Evolutionary conservation across 2,113 vertebrate genomes (phyloP), one percentile per base, ranked within the genome.

Genomic region (Neogobius melanostomus): DNA sequence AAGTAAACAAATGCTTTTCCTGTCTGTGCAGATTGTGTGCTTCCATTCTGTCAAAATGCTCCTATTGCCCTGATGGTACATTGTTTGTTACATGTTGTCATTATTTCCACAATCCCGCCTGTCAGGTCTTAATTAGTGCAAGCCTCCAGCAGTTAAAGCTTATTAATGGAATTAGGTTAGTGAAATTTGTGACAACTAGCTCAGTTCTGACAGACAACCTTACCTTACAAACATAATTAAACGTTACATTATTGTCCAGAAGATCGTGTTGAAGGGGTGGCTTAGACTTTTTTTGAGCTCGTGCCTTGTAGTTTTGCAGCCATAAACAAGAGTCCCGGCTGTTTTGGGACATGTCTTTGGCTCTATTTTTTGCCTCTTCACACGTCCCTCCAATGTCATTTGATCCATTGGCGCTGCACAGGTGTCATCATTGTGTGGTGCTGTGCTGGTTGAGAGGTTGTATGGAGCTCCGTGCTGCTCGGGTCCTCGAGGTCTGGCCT

Each of bases 361-460:
- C 8, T 66, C 46, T 47, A 64, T 65, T 76, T 21, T 11, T 8
- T 36, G 43, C 10, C 47, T 56, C 48, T 15, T 43, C 71, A 46
- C 51, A 54, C 61, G 11, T 28, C 11, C n/a, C 21, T 1, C 44
- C 11, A 0, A 44, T 66, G 67, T 77, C 0, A 64, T 75, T 75
- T 75, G 6, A 6, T 65, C 7, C 11, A 4, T 66, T 8, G 4
- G 48, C 64, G 45, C 45, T 54, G 36, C 6, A 1, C 71, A 67
- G 68, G 69, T 82, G 75, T 81, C 72, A 50, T 53, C 62, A 61
- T 72, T 47, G 57, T 69, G 54, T 36, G 44, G 17, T 71, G 53
- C 64, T 50, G 15, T 61, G 11, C 65, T 65, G 47, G 77, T 71
- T 63, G 53, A 80, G 66, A 84, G 69, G 28, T 28, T 9, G 60